Evolutionary conservation across 1,140 invertebrate species (phyloP), one percentile per base, ranked within the genome.

Genomic region (Drosophila pachea): DNA sequence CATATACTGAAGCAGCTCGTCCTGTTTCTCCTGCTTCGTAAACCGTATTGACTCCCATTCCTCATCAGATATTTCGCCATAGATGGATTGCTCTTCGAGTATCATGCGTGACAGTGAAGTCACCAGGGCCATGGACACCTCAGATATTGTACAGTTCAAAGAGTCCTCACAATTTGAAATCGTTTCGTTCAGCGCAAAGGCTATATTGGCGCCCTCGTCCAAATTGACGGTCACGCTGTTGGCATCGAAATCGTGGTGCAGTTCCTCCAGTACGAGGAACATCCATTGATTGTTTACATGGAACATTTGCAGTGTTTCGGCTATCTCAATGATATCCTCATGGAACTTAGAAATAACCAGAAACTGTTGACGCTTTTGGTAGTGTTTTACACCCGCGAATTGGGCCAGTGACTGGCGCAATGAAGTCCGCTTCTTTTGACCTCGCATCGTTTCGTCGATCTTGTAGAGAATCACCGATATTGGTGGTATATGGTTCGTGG

Each of bases 131-230:
- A 90, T 89, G 40, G 94, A 88, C 52, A 95, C 86, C 83, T 95
- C 92, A 52, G 92, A 16, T n/a, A 89, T 74, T 9, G 86, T 88
- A 48, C 88, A 89, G 36, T 88, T 88, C 0, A 89, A 29, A 0
- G 86, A 76, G 12, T 76, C 78, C 72, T 55, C 52, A 29, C 88
- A 89, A 35, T 71, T 50, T 0, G 63, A 16, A 2, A 36, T 5
- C 4, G 95, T 94, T 5, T 90, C 89, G 86, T 97, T 97, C 68
- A 94, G 93, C 32, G 95, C 90, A 76, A 95, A 95, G 11, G 95
- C 94, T n/a, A 96, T 87, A 87, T 97, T 96, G 75, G 95, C 94
- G 2, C 95, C 95, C 88, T 96, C 95, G 4, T 90, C 90, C 22
- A 95, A 84, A 55, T 82, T 89, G 43, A 92, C 90, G 29, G 91